Evolutionary conservation across 2,797 vertebrate genomes (phyloP).

Genomic region (Crocodylus rhombifer): DNA sequence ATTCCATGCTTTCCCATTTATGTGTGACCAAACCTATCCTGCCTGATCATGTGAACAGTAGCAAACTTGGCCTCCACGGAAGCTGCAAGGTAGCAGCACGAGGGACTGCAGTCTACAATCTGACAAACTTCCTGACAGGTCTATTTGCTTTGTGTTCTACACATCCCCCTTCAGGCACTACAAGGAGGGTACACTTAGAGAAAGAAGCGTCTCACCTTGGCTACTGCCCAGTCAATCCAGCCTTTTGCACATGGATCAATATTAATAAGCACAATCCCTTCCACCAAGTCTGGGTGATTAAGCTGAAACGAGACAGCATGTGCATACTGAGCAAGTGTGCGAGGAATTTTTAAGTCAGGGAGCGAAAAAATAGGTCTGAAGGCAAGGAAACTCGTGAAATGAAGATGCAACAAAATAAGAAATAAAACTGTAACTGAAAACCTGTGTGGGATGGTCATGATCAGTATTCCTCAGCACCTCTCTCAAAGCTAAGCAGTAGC

Average conservation of each 20-base stretch:
- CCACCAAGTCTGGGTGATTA: conserved; percentile 89
- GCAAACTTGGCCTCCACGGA: background rate
- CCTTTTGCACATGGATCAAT: conserved; percentile 95
- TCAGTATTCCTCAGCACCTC: background rate
- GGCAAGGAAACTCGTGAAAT: background rate
- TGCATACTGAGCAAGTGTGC: background rate
- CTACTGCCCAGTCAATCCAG: conserved; percentile 97
- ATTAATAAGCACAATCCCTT: conserved; percentile 94
- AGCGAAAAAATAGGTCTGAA: fast-evolving
- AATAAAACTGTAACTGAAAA: background rate
- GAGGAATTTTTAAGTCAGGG: background rate
- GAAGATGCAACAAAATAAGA: background rate
- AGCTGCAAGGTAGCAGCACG: background rate
- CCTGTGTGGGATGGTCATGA: background rate
- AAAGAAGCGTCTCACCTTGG: conserved; percentile 87
- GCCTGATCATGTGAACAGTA: fast-evolving
- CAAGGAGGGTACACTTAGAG: background rate
- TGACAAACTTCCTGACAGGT: background rate
- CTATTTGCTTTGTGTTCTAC: background rate
- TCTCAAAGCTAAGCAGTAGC: background rate
- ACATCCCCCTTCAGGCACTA: background rate
- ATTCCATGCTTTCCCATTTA: background rate
- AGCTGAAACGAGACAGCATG: conserved; percentile 82
- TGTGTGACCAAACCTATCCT: background rate
- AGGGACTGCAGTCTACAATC: background rate